Percentiles rank a stretch among this genome's conserved stretches.
These are phyloP conservation scores for Myrmophylax atrothorax DNA, from an alignment of 2,113 vertebrate species.

Conservation along the genomic window DNA sequence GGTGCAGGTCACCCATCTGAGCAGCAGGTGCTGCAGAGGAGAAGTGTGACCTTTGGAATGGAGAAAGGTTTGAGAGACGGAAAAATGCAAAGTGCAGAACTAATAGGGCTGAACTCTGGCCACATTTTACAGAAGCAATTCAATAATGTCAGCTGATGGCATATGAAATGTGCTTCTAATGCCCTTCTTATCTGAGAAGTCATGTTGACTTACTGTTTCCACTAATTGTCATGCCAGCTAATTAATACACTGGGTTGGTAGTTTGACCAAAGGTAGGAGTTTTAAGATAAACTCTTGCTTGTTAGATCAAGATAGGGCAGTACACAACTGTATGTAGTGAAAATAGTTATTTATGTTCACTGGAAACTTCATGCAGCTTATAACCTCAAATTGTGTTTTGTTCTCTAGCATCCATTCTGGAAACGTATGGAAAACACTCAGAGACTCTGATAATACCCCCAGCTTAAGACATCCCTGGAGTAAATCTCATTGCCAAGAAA, in stretches of 20 bases:
- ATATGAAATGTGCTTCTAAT: not conserved
- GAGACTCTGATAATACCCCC: not conserved
- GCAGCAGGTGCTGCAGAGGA: not conserved
- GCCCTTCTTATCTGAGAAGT: not conserved
- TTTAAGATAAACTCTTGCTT: not conserved
- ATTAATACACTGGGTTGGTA: not conserved
- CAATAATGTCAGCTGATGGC: not conserved
- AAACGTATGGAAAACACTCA: slow-evolving; percentile 69
- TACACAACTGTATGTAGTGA: not conserved
- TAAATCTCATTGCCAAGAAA: slow-evolving; percentile 60
- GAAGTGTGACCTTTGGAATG: not conserved
- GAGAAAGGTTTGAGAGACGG: not conserved
- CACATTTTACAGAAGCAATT: not conserved
- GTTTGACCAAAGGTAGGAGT: not conserved
- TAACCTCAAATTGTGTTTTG: not conserved
- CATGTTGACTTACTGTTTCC: not conserved
- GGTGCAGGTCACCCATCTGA: not conserved
- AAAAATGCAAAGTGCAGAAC: not conserved
- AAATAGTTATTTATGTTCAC: not conserved
- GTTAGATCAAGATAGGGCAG: not conserved
- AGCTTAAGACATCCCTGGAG: slow-evolving; percentile 54
- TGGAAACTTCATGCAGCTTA: not conserved
- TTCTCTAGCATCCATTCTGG: slow-evolving; percentile 64
- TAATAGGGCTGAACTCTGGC: not conserved
- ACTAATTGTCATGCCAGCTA: not conserved